A percentile compares a stretch with the other conserved stretches of the same genome.
phyloP scores from a whole-genome alignment of 2,113 vertebrate genomes.

The Heterochromis multidens region DNA sequence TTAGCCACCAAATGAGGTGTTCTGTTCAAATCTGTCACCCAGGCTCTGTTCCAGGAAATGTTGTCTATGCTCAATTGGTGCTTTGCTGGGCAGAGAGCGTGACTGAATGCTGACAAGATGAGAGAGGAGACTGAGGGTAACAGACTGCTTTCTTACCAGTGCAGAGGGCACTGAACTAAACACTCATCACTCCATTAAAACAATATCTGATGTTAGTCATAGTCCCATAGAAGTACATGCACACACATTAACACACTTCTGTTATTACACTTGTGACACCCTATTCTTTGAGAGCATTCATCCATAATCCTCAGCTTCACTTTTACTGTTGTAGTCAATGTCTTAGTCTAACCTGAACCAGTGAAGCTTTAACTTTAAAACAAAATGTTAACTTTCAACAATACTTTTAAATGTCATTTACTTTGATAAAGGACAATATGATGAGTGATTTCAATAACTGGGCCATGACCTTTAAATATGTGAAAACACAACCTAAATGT shows the following conservation, averaged over 20 bases:
- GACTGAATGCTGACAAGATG: background rate
- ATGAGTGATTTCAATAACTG: no score
- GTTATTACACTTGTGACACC: background rate
- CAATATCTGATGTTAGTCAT: background rate
- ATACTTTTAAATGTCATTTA: no score
- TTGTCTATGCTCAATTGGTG: background rate
- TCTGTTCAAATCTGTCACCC: background rate
- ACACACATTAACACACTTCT: background rate
- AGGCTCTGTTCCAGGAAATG: background rate
- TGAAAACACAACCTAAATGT: no score
- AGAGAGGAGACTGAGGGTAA: background rate
- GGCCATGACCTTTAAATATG: no score
- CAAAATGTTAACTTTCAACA: no score
- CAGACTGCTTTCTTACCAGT: background rate
- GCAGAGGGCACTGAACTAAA: background rate
- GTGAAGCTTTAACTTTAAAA: no score
- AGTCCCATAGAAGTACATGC: fast-evolving
- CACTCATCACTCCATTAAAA: background rate
- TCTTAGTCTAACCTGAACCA: background rate
- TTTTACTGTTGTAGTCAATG: background rate
- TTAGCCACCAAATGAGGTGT: background rate
- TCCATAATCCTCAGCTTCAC: background rate
- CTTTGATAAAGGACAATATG: no score
- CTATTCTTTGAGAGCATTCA: background rate
- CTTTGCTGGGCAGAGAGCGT: background rate